Evolutionary conservation across 2,888 invertebrate genomes (phyloP).

Genomic region (Agonopterix alstromeriana): DNA sequence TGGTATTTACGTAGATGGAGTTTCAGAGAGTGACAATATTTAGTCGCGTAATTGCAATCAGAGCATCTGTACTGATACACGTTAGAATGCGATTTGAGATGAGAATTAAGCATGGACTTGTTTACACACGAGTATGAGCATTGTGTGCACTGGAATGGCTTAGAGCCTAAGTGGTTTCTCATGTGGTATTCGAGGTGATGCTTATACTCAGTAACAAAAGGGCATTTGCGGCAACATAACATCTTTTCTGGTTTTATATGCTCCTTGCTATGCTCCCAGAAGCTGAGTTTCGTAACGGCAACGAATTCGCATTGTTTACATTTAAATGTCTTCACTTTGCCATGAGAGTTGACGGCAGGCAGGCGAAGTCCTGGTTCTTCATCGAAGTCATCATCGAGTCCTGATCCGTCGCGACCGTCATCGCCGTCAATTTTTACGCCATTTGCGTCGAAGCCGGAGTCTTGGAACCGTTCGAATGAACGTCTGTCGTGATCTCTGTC

Average conservation of each 20-base stretch:
- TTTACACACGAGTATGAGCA: constrained; percentile 96
- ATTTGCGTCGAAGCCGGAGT: constrained; percentile 70
- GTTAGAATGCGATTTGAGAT: constrained; percentile 96
- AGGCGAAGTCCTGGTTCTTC: constrained; percentile 78
- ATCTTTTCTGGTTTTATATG: constrained; percentile 97
- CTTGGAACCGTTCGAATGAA: constrained; percentile 60
- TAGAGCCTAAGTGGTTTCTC: constrained; percentile 95
- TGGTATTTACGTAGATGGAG: constrained; percentile 94
- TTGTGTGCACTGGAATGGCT: constrained; percentile 95
- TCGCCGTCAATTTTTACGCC: constrained; percentile 44
- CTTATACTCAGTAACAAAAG: constrained; percentile 98
- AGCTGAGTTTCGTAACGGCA: constrained; percentile 91
- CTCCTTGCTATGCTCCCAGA: constrained; percentile 93
- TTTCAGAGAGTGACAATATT: constrained; percentile 98
- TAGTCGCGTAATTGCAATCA: constrained; percentile 96
- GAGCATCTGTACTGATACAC: constrained; percentile 95
- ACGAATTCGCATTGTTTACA: constrained; percentile 95
- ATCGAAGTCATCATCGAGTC: constrained; percentile 65
- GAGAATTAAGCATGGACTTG: constrained; percentile 99
- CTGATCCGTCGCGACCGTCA: constrained; percentile 68
- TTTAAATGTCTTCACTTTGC: constrained; percentile 91
- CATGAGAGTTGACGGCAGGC: constrained; percentile 84
- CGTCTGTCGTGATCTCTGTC: constrained; percentile 47
- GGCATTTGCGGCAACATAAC: constrained; percentile 93
- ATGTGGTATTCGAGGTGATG: constrained; percentile 99